Evolutionary conservation across 2,797 vertebrate species (phyloP), one percentile per base, ranked within the genome.

Genomic region (Coregonus ussuriensis): DNA sequence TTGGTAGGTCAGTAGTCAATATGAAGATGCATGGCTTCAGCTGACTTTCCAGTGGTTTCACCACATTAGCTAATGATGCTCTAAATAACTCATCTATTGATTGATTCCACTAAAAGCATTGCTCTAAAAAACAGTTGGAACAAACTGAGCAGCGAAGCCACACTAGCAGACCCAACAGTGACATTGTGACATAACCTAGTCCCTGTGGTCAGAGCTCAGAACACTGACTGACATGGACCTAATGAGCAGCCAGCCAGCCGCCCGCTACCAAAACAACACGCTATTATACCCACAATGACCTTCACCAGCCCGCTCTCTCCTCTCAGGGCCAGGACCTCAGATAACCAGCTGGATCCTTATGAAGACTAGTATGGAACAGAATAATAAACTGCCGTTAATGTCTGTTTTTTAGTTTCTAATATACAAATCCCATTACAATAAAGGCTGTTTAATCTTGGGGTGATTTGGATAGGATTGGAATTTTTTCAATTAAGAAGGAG

Each of bases 201-300:
- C 79, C 89, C 88, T 86, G 85, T 76, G 83, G 87, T 85, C 59
- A 83, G 65, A 85, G 81, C 15, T 81, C 74, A 85, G 86, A 79
- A 86, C 84, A 88, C 82, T 86, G 87, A 88, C 87, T 87, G 87
- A 90, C 87, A 81, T 78, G 67, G 82, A 78, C 79, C 83, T 87
- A 89, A 90, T 87, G 84, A 90, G 90, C 83, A 86, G 73, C 83
- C 84, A 79, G 71, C 74, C 80, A 59, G 56, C 56, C 82, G 81
- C 79, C 82, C 81, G 21, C 52, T 29, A 21, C 16, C 88, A 87
- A 86, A 53, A 85, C 85, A 88, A 84, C 88, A 89, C 75, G 81
- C 85, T 77, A 86, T 53, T 47, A 74, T 86, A 86, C 85, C 89
- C 89, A 91, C 53, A 84, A 91, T 88, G 87, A 88, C 74, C 81